Evolutionary conservation across 2,113 vertebrate species (phyloP).

Genomic region (Paracanthobrama guichenoti): DNA sequence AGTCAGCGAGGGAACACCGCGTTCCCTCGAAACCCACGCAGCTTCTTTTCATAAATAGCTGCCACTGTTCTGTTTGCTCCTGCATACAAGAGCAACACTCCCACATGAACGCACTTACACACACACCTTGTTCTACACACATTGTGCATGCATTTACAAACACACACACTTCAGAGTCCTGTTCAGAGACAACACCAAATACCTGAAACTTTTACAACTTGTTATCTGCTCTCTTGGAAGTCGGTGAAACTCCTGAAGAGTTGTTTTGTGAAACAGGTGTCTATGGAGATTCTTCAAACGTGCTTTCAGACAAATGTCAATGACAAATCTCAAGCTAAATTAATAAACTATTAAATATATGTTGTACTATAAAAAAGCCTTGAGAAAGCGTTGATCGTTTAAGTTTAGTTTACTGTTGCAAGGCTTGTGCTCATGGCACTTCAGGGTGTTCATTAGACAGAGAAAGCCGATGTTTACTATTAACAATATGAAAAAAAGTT

Average conservation of each 20-base stretch:
- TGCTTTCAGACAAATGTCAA: neutral
- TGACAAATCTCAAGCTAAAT: neutral
- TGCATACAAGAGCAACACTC: conserved; percentile 46
- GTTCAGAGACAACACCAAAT: neutral
- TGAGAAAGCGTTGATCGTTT: neutral
- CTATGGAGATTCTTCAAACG: neutral
- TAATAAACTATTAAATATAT: neutral
- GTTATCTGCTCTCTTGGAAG: neutral
- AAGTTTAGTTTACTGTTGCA: neutral
- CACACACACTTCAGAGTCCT: neutral
- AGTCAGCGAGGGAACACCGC: conserved; percentile 4
- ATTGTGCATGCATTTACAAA: neutral
- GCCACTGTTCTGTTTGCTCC: conserved; percentile 47
- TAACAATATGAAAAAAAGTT: no score
- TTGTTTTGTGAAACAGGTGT: no score
- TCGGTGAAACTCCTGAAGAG: neutral
- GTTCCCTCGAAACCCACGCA: conserved; percentile 13
- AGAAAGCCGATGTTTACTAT: neutral
- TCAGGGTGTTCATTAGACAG: neutral
- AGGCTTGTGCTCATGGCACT: neutral
- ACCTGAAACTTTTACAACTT: neutral
- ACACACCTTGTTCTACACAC: neutral
- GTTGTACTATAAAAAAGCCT: no score
- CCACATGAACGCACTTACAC: neutral
- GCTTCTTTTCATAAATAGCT: conserved; percentile 66